A percentile compares a stretch with the other conserved stretches of the same genome.
phyloP scores from a whole-genome alignment of 2,797 vertebrate genomes.

The Pagetopsis macropterus region DNA sequence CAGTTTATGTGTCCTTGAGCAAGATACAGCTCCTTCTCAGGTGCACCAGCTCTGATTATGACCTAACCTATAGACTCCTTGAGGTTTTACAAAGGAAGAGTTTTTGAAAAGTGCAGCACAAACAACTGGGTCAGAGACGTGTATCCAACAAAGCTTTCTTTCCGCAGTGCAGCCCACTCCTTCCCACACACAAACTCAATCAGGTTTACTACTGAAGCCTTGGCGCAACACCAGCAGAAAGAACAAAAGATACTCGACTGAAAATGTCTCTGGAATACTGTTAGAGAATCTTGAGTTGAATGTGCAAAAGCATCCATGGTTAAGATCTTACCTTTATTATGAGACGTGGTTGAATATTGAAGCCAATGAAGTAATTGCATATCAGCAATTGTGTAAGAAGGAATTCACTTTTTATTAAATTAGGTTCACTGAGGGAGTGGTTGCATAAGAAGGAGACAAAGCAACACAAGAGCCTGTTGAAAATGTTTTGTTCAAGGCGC shows the following conservation, averaged over 20 bases:
- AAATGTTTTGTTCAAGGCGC: neutral
- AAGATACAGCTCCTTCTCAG: neutral
- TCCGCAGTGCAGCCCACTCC: conserved; percentile 58
- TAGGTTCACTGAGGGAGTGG: conserved; percentile 3
- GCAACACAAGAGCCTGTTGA: conserved; percentile 35
- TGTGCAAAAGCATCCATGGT: conserved; percentile 1
- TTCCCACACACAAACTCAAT: conserved; percentile 48
- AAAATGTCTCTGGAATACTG: neutral
- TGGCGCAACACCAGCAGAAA: conserved; percentile 52
- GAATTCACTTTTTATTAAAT: conserved; percentile 44
- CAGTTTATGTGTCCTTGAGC: neutral
- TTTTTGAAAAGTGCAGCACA: conserved; percentile 35
- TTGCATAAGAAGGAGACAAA: conserved; percentile 30
- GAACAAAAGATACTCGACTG: conserved; percentile 41
- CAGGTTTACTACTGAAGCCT: conserved; percentile 45
- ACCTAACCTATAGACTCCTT: conserved; percentile 20
- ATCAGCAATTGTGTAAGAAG: neutral
- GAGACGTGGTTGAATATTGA: neutral
- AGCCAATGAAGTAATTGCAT: neutral
- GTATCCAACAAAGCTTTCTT: conserved; percentile 52
- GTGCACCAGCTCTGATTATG: neutral
- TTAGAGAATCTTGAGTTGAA: conserved; percentile 7
- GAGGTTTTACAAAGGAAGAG: conserved; percentile 7
- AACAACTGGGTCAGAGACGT: conserved; percentile 51
- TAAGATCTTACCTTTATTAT: neutral